Evolutionary conservation across 2,113 vertebrate species (phyloP), one percentile per base, ranked within the genome.

Genomic region (Halcyon senegalensis): DNA sequence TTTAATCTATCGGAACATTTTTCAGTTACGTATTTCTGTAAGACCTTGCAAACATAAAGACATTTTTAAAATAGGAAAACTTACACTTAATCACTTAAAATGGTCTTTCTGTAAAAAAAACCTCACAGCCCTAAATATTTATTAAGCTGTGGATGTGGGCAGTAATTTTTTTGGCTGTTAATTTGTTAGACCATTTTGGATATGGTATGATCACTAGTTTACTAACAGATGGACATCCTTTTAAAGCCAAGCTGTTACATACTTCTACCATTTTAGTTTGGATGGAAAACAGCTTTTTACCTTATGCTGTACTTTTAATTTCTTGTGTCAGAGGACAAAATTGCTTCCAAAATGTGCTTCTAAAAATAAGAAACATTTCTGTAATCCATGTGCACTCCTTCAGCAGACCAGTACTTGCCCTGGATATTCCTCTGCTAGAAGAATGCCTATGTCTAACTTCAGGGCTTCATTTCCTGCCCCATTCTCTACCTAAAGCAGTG

Each of bases 221-320:
- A 50, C 72, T 95, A 89, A 82, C 53, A 88, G 83, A 93, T 70
- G 90, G 81, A 55, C 63, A 72, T 43, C 28, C 48, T 86, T 90
- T 95, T 95, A 55, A 92, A 86, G 62, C 59, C 67, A 88, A 96
- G 74, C 82, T 89, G 84, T 93, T 87, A 20, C 33, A 21, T 41
- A 50, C 62, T 94, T 82, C 87, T 84, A 83, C 63, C 81, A 81
- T 58, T 87, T 94, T 51, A 56, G 28, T 86, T 87, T 92, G 66
- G 83, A 74, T 68, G 13, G 73, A 94, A 92, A 94, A 24, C 51
- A 72, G 44, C 30, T 80, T 96, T 89, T 64, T 69, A 77, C 72
- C 87, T 89, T 86, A 74, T 11, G 25, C n/a, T 83, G 46, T 58
- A 50, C 87, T 85, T 96, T 90, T 92, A 48, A 48, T 81, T 77